These are phyloP conservation scores for Nebria salina DNA, from an alignment of 2,888 invertebrate genomes.

Conservation along the genomic window DNA sequence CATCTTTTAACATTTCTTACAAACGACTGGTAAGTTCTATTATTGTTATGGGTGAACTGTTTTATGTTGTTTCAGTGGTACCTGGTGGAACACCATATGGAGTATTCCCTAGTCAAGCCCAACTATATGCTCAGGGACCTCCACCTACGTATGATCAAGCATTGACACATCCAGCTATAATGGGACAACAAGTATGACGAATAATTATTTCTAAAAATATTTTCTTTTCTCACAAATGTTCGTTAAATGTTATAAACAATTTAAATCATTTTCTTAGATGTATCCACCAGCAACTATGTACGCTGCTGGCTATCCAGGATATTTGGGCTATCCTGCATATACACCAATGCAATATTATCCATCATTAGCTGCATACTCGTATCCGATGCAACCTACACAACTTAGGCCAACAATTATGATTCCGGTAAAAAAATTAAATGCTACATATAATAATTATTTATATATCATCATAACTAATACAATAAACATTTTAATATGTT, in stretches of 20 bases:
- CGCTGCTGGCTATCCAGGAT: slow-evolving; percentile 78
- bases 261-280: slow-evolving; percentile 65
- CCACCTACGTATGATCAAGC: slow-evolving; percentile 77
- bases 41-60: not conserved
- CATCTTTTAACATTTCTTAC: not conserved
- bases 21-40: not conserved
- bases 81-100: slow-evolving; percentile 60
- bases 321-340: slow-evolving; percentile 79
- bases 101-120: slow-evolving; percentile 66
- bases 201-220: not conserved
- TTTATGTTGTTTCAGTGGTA: slow-evolving; percentile 54
- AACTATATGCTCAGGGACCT: slow-evolving; percentile 75
- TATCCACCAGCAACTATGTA: slow-evolving; percentile 76
- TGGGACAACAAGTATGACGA: slow-evolving; percentile 61
- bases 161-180: slow-evolving; percentile 68
- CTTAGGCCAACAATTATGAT: slow-evolving; percentile 82
- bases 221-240: no score
- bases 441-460: not conserved
- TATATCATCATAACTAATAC: not conserved
- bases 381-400: slow-evolving; percentile 73
- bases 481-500: no score
- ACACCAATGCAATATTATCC: slow-evolving; percentile 79
- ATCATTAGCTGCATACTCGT: slow-evolving; percentile 69
- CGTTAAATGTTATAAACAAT: not conserved
- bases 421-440: slow-evolving; percentile 69